Evolutionary conservation across 2,113 vertebrate species (phyloP).

Genomic region (Strigops habroptila): DNA sequence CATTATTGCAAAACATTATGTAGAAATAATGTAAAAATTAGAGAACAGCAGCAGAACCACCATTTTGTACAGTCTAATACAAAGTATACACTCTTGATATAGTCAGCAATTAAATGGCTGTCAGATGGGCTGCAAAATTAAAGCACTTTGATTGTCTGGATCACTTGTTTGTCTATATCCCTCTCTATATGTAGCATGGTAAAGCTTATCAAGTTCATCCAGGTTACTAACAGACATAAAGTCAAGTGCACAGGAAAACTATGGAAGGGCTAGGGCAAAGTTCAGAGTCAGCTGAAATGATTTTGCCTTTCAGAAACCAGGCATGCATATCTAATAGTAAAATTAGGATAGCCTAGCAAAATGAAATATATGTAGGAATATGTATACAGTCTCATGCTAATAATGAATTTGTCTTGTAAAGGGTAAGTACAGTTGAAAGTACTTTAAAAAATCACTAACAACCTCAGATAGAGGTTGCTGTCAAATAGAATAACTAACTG

Average conservation of each 20-base stretch:
- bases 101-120: not conserved
- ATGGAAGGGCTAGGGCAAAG: not conserved
- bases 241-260: not conserved
- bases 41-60: not conserved
- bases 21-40: not conserved
- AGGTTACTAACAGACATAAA: not conserved
- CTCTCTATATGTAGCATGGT: not conserved
- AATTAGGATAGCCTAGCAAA: not conserved
- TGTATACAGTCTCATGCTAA: not conserved
- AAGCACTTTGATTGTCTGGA: not conserved
- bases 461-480: not conserved
- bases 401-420: slow-evolving; percentile 36
- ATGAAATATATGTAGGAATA: not conserved
- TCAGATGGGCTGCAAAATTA: not conserved
- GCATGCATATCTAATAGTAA: not conserved
- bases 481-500: slow-evolving; percentile 33
- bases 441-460: slow-evolving; percentile 26
- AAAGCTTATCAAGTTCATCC: not conserved
- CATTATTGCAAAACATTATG: not conserved
- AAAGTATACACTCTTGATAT: not conserved
- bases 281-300: not conserved
- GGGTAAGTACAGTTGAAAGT: slow-evolving; percentile 38
- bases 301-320: slow-evolving; percentile 30
- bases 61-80: not conserved
- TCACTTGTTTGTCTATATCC: not conserved